phyloP scores from a whole-genome alignment of 2,888 invertebrate genomes.

The Oxystoma pomonae region DNA sequence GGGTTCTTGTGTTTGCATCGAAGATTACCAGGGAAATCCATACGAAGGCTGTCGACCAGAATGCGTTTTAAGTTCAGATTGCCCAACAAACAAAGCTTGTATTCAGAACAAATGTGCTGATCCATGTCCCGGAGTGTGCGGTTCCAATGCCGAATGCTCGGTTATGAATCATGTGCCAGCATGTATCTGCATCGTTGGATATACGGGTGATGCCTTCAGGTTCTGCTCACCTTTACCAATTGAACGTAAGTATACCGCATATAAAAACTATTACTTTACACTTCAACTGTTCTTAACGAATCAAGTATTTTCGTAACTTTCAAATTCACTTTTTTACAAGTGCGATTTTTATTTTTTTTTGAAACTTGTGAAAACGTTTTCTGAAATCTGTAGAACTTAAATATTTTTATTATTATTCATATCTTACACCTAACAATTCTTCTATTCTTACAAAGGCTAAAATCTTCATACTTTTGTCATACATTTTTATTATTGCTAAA shows the following conservation, averaged over 20 bases:
- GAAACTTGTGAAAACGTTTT: no score
- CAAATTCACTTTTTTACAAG: no score
- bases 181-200: slow-evolving; percentile 71
- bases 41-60: slow-evolving; percentile 84
- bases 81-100: slow-evolving; percentile 77
- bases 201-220: slow-evolving; percentile 68
- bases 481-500: no score
- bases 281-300: no score
- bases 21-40: slow-evolving; percentile 80
- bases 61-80: slow-evolving; percentile 82
- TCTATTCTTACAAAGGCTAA: no score
- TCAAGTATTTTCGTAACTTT: no score
- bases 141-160: slow-evolving; percentile 75
- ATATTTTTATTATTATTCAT: no score
- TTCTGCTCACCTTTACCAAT: slow-evolving; percentile 46
- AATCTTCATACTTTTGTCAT: no score
- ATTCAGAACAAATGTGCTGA: slow-evolving; percentile 78
- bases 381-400: no score
- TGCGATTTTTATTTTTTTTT: no score
- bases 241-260: slow-evolving; percentile 35
- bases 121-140: slow-evolving; percentile 84
- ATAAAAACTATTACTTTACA: no score
- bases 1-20: slow-evolving; percentile 75
- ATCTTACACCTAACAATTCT: no score
- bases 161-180: slow-evolving; percentile 84